phyloP scores from a whole-genome alignment of 2,113 vertebrate genomes.

The Calyptomena viridis region DNA sequence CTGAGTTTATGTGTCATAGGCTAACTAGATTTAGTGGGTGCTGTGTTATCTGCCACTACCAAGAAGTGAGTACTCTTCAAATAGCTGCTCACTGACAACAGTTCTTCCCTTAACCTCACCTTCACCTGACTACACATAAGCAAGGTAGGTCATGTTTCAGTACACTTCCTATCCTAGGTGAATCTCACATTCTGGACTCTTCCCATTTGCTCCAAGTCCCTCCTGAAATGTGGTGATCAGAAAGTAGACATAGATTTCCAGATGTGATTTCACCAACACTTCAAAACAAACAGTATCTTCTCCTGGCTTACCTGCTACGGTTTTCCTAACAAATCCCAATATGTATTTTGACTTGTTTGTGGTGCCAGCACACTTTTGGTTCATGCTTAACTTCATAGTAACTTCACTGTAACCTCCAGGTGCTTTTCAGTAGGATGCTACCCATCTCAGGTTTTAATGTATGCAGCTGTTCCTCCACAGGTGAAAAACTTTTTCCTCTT shows the following conservation, averaged over 20 bases:
- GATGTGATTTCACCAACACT: neutral
- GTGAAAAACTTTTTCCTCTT: neutral
- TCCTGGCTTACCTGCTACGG: neutral
- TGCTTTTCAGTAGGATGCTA: neutral
- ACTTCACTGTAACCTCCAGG: neutral
- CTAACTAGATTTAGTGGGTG: neutral
- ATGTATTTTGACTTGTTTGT: neutral
- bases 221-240: neutral
- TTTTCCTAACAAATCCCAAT: neutral
- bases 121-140: neutral
- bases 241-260: neutral
- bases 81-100: neutral
- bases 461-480: neutral
- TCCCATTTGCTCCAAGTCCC: neutral
- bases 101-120: neutral
- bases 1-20: fast-evolving
- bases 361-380: neutral
- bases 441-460: neutral
- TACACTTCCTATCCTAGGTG: neutral
- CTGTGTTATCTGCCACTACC: neutral
- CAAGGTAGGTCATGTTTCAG: neutral
- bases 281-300: neutral
- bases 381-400: neutral
- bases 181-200: neutral
- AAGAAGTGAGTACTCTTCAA: neutral